A percentile compares a stretch with the other conserved stretches of the same genome.
Evolutionary conservation across 1,140 invertebrate species (phyloP).

Genomic region (Andrena cerasifolii): DNA sequence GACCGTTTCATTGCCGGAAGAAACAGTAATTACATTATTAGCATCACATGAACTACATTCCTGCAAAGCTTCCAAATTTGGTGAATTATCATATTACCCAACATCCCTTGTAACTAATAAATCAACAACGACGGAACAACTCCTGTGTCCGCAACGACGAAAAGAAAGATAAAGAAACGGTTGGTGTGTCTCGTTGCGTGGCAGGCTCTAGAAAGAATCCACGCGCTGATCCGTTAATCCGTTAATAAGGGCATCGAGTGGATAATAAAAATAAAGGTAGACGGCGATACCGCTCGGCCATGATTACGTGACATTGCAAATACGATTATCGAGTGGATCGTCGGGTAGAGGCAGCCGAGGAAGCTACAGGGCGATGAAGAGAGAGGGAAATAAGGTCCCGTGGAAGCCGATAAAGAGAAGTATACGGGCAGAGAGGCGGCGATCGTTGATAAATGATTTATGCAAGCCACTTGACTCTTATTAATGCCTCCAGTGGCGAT

Average conservation of each 20-base stretch:
- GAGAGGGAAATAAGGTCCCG: slow-evolving; percentile 26
- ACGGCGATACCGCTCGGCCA: slow-evolving; percentile 26
- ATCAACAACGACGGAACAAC: too few relatives aligned
- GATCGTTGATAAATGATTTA: slow-evolving; percentile 73
- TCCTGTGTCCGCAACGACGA: too few relatives aligned
- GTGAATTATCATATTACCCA: too few relatives aligned
- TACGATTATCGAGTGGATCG: slow-evolving; percentile 27
- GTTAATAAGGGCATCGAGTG: slow-evolving; percentile 49
- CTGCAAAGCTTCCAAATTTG: too few relatives aligned
- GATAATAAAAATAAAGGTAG: slow-evolving; percentile 45
- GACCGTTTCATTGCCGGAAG: too few relatives aligned
- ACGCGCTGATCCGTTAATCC: slow-evolving; percentile 50
- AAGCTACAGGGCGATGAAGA: slow-evolving; percentile 4
- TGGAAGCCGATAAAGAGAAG: slow-evolving; percentile 18
- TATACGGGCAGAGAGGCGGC: slow-evolving; percentile 46
- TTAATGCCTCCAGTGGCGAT: slow-evolving; percentile 51
- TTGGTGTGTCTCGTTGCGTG: background rate
- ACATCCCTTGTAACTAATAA: too few relatives aligned
- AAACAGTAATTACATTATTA: too few relatives aligned
- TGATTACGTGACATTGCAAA: slow-evolving; percentile 41
- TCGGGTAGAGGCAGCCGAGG: background rate
- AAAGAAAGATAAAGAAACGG: background rate
- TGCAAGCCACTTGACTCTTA: slow-evolving; percentile 63
- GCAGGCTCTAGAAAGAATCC: too few relatives aligned
- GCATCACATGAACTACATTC: too few relatives aligned